A percentile compares a stretch with the other conserved stretches of the same genome.
These are phyloP conservation scores for Epizoanthus illoricatus DNA, from an alignment of 92 coral and sea anemone genomes.

Conservation along the genomic window DNA sequence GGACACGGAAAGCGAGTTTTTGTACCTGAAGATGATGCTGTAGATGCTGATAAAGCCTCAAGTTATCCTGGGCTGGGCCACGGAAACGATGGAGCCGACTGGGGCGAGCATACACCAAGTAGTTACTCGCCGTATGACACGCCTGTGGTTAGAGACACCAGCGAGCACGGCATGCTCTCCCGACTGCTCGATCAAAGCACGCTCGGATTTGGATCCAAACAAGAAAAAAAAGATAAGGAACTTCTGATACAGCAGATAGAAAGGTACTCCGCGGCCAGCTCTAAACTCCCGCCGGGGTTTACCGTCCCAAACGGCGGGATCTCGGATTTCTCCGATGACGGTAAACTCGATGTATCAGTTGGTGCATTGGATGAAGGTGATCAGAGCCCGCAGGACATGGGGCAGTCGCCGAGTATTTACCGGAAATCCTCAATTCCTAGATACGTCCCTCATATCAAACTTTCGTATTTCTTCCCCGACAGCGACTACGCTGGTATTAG, in stretches of 20 bases:
- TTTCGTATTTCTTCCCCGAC: neutral
- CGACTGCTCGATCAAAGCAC: conserved; percentile 25
- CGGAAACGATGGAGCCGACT: neutral
- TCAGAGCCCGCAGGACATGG: neutral
- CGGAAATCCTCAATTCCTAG: conserved; percentile 20
- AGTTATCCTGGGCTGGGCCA: neutral
- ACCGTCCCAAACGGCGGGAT: neutral
- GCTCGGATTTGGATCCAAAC: conserved; percentile 23
- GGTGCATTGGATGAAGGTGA: conserved; percentile 7
- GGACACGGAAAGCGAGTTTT: conserved; percentile 17
- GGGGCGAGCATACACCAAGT: neutral
- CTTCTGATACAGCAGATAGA: conserved; percentile 17
- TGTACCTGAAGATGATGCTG: conserved; percentile 32
- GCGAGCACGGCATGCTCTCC: conserved; percentile 29
- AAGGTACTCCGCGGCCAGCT: conserved; percentile 23
- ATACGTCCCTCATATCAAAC: neutral
- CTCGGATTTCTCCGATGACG: conserved; percentile 5
- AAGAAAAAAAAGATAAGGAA: conserved; percentile 28
- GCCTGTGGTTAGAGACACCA: neutral
- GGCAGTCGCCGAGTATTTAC: neutral
- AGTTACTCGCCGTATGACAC: neutral
- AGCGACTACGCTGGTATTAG: neutral
- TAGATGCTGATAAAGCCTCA: neutral
- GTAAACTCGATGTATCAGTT: conserved; percentile 21
- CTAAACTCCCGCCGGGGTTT: conserved; percentile 26